phyloP scores from a whole-genome alignment of 2,888 invertebrate species.

The Elysia crispata region DNA sequence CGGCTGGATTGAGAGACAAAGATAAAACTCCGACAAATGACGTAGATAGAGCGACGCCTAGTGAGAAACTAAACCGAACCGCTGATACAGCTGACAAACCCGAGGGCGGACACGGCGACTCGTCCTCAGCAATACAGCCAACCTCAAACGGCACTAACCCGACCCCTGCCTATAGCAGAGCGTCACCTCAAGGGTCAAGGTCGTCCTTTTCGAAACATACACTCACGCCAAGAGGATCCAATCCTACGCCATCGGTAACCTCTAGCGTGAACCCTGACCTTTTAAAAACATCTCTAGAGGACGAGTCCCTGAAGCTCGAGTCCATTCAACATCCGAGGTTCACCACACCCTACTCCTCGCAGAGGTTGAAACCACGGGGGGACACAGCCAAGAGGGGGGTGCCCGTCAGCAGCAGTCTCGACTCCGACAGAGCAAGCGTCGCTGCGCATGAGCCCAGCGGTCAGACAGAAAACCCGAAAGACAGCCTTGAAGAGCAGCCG shows the following conservation, averaged over 20 bases:
- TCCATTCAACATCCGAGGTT: not conserved
- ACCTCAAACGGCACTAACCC: not conserved
- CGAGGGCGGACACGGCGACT: not conserved
- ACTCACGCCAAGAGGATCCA: not conserved
- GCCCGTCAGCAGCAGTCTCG: not conserved
- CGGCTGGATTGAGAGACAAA: too few species aligned
- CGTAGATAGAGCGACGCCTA: not conserved
- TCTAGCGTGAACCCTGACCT: conserved; percentile 18
- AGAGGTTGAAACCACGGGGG: conserved; percentile 38
- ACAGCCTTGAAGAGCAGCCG: conserved; percentile 10
- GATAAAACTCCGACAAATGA: not conserved
- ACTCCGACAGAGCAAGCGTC: not conserved
- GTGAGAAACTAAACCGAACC: not conserved
- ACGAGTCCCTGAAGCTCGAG: conserved; percentile 17
- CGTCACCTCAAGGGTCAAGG: not conserved
- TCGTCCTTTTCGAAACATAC: conserved; percentile 9
- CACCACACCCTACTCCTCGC: conserved; percentile 23
- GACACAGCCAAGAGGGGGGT: conserved; percentile 28
- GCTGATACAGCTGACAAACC: not conserved
- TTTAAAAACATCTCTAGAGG: not conserved
- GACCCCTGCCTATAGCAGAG: conserved; percentile 9
- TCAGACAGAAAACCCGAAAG: not conserved
- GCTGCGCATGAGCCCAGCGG: not conserved
- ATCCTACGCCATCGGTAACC: not conserved
- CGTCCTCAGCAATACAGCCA: not conserved